Evolutionary conservation across 37 sponge, comb jelly and placozoan genomes (phyloP).

Genomic region (Chondrilla cf. caribensis): DNA sequence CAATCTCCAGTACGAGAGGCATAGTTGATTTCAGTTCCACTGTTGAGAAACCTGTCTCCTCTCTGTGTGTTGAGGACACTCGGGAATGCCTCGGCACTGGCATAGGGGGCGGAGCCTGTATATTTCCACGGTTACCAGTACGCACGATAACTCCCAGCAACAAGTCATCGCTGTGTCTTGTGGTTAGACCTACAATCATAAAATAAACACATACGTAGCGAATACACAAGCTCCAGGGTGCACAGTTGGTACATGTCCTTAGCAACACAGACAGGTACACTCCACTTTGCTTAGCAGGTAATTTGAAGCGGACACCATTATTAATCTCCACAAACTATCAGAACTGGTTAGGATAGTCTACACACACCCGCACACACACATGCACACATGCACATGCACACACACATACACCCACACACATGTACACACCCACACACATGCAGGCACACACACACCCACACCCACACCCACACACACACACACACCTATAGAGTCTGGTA

Average conservation of each 20-base stretch:
- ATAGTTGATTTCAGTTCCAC: neutral
- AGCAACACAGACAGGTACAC: too few relatives aligned
- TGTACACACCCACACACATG: neutral
- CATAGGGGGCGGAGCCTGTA: neutral
- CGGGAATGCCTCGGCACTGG: neutral
- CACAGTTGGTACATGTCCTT: too few relatives aligned
- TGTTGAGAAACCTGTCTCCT: too few relatives aligned
- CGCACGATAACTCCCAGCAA: slow-evolving; percentile 57
- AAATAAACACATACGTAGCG: neutral
- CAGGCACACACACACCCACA: slow-evolving; percentile 18
- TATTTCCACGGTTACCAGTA: neutral
- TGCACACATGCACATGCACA: neutral
- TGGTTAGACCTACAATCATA: slow-evolving; percentile 47
- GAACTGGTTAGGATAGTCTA: too few relatives aligned
- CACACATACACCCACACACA: neutral
- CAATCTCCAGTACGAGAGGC: slow-evolving; percentile 22
- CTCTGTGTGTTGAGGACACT: neutral
- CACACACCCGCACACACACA: slow-evolving; percentile 28
- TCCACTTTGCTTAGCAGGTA: too few relatives aligned
- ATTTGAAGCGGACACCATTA: too few relatives aligned
- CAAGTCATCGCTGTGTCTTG: slow-evolving; percentile 2
- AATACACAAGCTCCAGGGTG: neutral
- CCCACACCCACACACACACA: neutral
- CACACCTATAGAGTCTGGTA: slow-evolving; percentile 34
- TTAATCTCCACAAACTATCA: too few relatives aligned